Conservation (phyloP, 2,113 vertebrate genomes). For the Indicator indicator region DNA sequence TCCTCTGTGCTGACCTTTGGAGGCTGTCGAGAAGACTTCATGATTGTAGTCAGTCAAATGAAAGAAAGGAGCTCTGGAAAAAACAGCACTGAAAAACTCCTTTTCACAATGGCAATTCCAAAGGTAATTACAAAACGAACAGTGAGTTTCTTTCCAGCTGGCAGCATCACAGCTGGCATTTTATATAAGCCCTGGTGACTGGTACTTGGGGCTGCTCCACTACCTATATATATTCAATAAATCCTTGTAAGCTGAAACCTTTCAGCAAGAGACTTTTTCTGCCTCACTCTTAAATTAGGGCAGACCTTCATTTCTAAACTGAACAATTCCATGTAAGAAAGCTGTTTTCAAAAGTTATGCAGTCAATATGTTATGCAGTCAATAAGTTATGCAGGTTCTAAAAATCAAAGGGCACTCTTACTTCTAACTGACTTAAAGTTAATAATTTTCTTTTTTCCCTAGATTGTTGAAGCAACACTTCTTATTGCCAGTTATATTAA, state of each 20-base stretch:
- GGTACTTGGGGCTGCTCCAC: background rate
- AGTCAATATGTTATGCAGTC: background rate
- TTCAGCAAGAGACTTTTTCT: background rate
- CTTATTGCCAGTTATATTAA: constrained; percentile 91
- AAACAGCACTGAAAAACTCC: constrained; percentile 84
- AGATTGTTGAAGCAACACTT: constrained; percentile 90
- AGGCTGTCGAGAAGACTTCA: constrained; percentile 87
- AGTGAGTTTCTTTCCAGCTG: background rate
- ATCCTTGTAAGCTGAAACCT: background rate
- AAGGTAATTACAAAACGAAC: constrained; percentile 77
- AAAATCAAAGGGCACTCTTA: constrained; percentile 41
- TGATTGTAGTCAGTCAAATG: constrained; percentile 85
- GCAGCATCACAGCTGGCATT: background rate
- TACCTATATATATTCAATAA: background rate
- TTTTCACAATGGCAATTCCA: constrained; percentile 85
- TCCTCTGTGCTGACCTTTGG: constrained; percentile 88
- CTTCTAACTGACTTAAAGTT: constrained; percentile 5
- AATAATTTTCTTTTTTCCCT: constrained; percentile 35
- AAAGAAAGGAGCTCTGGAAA: constrained; percentile 81
- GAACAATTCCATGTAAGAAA: background rate
- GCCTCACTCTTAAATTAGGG: background rate
- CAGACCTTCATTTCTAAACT: background rate
- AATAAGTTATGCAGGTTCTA: background rate
- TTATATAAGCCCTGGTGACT: background rate
- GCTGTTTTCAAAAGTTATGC: background rate